Conservation (phyloP, 2,888 invertebrate genomes). For the Cryptosula pallasiana region DNA sequence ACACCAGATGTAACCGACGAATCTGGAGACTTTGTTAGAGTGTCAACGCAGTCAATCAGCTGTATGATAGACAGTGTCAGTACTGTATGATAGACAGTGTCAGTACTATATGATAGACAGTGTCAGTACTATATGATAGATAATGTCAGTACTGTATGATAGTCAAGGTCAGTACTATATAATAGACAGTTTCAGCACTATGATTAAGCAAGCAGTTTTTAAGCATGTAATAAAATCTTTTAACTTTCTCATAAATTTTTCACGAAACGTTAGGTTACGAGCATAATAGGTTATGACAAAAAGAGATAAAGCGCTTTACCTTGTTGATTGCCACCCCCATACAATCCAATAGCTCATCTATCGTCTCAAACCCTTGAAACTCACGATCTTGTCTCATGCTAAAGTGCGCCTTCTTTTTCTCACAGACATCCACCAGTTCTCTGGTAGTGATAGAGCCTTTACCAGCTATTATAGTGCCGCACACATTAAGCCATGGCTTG, state of each 20-base stretch:
- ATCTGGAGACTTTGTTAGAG: not conserved
- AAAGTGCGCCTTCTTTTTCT: constrained; percentile 17
- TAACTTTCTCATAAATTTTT: too few relatives aligned
- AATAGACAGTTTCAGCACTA: too few relatives aligned
- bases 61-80: not conserved
- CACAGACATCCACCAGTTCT: constrained; percentile 16
- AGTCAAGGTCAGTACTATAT: too few relatives aligned
- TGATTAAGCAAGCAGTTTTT: too few relatives aligned
- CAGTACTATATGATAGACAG: too few relatives aligned
- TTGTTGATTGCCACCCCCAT: not conserved
- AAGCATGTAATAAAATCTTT: too few relatives aligned
- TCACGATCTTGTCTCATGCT: constrained; percentile 13
- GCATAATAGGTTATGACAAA: too few relatives aligned
- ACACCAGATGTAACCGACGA: not conserved
- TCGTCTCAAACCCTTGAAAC: constrained; percentile 14
- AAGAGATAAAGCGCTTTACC: too few relatives aligned
- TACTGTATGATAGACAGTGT: too few relatives aligned
- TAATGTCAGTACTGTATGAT: too few relatives aligned
- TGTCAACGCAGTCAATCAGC: not conserved
- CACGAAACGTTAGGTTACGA: too few relatives aligned
- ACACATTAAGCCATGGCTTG: constrained; percentile 20
- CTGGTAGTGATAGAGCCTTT: not conserved
- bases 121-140: too few relatives aligned
- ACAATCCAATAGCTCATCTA: constrained; percentile 14
- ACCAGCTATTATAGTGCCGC: not conserved